Base-by-base conservation (phyloP, 2,113 vertebrate species). In the Bubo blakistoni region DNA sequence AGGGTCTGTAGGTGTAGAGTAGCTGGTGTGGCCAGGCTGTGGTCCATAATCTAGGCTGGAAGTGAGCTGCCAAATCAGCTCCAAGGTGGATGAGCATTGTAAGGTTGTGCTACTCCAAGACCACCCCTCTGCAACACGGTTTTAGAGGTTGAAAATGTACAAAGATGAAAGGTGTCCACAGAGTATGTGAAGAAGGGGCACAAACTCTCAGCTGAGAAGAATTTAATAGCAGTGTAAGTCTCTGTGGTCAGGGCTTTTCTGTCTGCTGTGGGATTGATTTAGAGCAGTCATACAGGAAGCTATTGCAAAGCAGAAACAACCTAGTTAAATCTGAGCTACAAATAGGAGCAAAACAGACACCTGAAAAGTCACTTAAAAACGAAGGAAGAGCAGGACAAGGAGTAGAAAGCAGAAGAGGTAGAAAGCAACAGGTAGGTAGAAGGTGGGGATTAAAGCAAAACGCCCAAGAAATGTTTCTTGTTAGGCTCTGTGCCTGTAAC, bases 91-190 rank as follows among this genome's bases (percentile, higher is more conserved):
- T 32, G 38, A 59, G 17, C 27, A 25, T 11, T 0, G 0, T 34
- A 32, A 30, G 11, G 30, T 30, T 5, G 6, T 54, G 77, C 49
- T 84, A 46, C 12, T 62, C 51, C 65, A 27, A 67, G 70, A 51
- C 46, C 21, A 51, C 7, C 29, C 40, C 13, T 61, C 59, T 78
- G 77, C 1, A 6, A 10, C 12, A 1, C 0, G 1, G 7, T 34
- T 73, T 81, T 49, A 38, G 65, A 80, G 79, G 52, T 32, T 3
- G 12, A 47, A 89, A 69, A 49, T 2, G 4, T 19, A 12, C 25
- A 15, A 63, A 74, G 46, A 17, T 30, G 40, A 51, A 44, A 52
- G 14, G 8, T 29, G 29, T 67, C 62, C 21, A 27, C 30, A 40
- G n/a, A 51, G 47, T 2, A 29, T 13, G 25, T 30, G 57, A 46